A percentile compares a stretch with the other conserved stretches of the same genome.
Conservation (phyloP, 1,140 invertebrate species). For the Asbolus verrucosus region DNA sequence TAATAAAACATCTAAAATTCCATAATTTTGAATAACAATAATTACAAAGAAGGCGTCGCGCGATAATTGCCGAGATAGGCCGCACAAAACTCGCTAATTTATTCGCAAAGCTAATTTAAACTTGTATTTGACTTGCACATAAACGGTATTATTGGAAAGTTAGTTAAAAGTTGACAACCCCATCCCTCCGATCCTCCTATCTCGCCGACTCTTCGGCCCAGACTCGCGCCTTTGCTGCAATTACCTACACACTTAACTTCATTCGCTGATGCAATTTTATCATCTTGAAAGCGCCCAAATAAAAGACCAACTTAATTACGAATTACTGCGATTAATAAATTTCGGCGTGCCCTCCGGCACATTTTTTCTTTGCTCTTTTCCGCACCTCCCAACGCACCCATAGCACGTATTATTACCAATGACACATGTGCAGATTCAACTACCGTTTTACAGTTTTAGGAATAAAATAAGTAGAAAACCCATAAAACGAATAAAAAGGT, state of each 20-base stretch:
- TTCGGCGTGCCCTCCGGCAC: background rate
- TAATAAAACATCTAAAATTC: conserved; percentile 64
- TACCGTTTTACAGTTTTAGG: no score
- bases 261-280: conserved; percentile 47
- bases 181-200: conserved; percentile 40
- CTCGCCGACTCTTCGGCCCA: conserved; percentile 12
- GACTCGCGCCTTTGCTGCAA: conserved; percentile 37
- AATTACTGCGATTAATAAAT: conserved; percentile 42
- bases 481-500: no score
- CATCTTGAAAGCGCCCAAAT: conserved; percentile 36
- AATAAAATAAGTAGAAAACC: no score
- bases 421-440: no score
- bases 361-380: conserved; percentile 2
- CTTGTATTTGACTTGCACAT: conserved; percentile 65
- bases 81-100: conserved; percentile 63
- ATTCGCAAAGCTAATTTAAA: conserved; percentile 65
- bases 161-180: conserved; percentile 63
- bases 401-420: no score
- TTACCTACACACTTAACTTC: conserved; percentile 50
- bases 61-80: conserved; percentile 64
- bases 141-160: conserved; percentile 63
- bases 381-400: no score
- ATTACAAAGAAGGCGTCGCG: conserved; percentile 62
- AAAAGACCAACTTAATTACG: conserved; percentile 36
- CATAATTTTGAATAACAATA: conserved; percentile 65